Base-by-base conservation (phyloP, 1,140 invertebrate species). In the Hypsibius dujardini region DNA sequence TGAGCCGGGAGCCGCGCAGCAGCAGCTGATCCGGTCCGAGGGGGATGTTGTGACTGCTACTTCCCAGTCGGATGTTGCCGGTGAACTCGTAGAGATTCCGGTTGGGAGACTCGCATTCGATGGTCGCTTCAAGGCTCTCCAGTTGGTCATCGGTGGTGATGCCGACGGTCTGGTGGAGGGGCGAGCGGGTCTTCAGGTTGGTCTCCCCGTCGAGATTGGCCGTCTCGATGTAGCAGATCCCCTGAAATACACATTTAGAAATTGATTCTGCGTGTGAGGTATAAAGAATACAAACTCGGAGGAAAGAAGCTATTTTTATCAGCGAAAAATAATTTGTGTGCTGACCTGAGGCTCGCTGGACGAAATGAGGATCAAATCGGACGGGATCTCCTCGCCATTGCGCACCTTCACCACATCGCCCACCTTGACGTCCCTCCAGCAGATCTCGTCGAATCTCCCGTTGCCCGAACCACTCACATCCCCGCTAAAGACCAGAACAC, bases 171-270 rank as follows among this genome's bases (percentile, higher is more conserved):
- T 67, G 62, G 3, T 14, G 7, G 3, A 67, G 42, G 7, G 75
- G 78, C 81, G 96, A 93, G 62, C 94, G 84, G 72, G 98, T 92
- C 84, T 99, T 99, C 50, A 99, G 82, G 83, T 98, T 99, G 1
- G 95, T 98, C 82, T 99, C 96, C 1, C 96, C 96, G 82, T 99
- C 96, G 75, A 99, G 81, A 83, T 98, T 98, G 40, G 95, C 90
- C n/a, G 96, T 99, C 83, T 99, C 95, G 76, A 99, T 95, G 79
- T 98, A 99, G 77, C 93, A 96, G 84, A 99, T 92, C 62, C 89
- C 90, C 62, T n/a, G n/a, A n/a, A n/a, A n/a, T n/a, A n/a, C n/a
- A n/a, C n/a, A n/a, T n/a, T n/a, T n/a, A n/a, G n/a, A n/a, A n/a
- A n/a, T n/a, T n/a, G n/a, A n/a, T n/a, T n/a, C n/a, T n/a, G n/a